Evolutionary conservation across 2,888 invertebrate genomes (phyloP), one percentile per base, ranked within the genome.

Genomic region (Nomada lathburiana): DNA sequence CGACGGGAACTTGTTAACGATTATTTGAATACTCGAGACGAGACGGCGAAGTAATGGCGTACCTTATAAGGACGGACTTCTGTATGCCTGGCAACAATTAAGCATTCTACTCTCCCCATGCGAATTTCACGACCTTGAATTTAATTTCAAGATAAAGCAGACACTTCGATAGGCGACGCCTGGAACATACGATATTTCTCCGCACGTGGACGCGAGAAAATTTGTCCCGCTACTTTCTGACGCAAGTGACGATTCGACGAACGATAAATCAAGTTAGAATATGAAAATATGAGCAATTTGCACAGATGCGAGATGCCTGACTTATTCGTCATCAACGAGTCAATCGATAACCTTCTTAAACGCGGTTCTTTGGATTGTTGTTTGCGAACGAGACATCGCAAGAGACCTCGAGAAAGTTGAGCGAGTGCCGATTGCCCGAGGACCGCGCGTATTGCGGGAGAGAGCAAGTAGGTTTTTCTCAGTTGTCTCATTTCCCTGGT

Each of bases 401-500:
- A 23, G 57, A 36, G 26, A n/a, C 36, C 36, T 36, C 36, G 36
- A 36, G 36, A 7, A 36, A 36, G 36, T 36, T 36, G 36, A 36
- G 36, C 7, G 36, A 36, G 36, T 36, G 72, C 53, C n/a, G 36
- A 78, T 67, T 42, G 73, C 57, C n/a, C 42, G 52, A 79, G 76
- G 77, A 79, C 72, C 47, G 36, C 47, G 36, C 29, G 50, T 69
- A 72, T 80, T 73, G 62, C 69, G 16, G 5, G 64, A 47, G 16
- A 62, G 60, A 60, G 18, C 18, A 42, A 18, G n/a, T 16, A 23
- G 50, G 55, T 76, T 84, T 70, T 57, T 67, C 36, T 53, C 62
- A 26, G 53, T 69, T 59, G 55, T 68, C 63, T 64, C 60, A 50
- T 76, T 83, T 80, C 70, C 70, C 59, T 79, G 52, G 68, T 82